Evolutionary conservation across 2,797 vertebrate species (phyloP).

Genomic region (Scolopax rusticola): DNA sequence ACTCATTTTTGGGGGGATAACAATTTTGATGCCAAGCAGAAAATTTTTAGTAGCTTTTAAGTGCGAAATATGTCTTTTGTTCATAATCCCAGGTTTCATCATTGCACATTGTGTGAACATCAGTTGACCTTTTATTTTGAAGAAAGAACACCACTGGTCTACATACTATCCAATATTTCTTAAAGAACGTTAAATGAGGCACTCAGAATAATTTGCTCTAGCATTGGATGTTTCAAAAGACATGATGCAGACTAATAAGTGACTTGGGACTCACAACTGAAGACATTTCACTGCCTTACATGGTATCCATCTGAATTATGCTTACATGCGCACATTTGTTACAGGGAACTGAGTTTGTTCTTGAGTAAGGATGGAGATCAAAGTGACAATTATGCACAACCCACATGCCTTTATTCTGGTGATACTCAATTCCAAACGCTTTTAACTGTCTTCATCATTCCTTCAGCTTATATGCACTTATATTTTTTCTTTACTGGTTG

Average conservation of each 20-base stretch:
- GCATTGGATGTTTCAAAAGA: background rate
- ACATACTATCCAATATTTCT: background rate
- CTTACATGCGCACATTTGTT: accelerated
- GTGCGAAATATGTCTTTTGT: slow-evolving; percentile 29
- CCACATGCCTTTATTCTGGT: background rate
- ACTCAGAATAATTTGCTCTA: background rate
- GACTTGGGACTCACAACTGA: background rate
- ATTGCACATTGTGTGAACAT: background rate
- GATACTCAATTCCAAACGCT: background rate
- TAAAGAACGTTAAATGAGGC: background rate
- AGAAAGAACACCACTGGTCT: background rate
- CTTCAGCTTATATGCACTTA: background rate
- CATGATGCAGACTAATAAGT: accelerated
- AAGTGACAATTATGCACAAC: background rate
- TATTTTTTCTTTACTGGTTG: background rate
- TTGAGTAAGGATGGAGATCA: background rate
- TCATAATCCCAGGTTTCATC: background rate
- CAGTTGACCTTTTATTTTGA: background rate
- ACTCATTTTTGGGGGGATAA: background rate
- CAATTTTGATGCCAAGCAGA: background rate
- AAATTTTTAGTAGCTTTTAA: slow-evolving; percentile 10
- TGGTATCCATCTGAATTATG: background rate
- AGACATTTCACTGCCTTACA: background rate
- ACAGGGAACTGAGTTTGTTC: background rate
- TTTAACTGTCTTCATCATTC: background rate